Conservation (phyloP, 1,140 invertebrate genomes). For the Coptotermes formosanus region DNA sequence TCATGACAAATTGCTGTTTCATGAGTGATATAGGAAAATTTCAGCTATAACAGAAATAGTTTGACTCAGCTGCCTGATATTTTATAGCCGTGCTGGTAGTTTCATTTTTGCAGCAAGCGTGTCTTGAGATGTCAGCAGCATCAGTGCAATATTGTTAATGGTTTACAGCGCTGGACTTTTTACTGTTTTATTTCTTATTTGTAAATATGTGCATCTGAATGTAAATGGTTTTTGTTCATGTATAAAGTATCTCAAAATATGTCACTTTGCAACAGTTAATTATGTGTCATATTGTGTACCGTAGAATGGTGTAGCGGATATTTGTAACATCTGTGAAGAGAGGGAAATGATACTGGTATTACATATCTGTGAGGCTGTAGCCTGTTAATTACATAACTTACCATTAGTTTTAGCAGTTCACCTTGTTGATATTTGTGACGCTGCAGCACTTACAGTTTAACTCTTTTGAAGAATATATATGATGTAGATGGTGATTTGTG, state of each 20-base stretch:
- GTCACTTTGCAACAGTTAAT: neutral
- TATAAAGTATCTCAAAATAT: neutral
- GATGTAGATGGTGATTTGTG: too few species aligned
- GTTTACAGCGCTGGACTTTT: neutral
- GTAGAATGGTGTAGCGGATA: neutral
- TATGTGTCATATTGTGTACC: neutral
- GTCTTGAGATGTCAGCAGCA: neutral
- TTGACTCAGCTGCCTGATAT: neutral
- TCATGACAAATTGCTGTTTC: too few species aligned
- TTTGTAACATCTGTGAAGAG: too few species aligned
- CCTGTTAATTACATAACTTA: neutral
- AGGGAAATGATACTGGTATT: too few species aligned
- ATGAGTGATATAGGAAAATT: too few species aligned
- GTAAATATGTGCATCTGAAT: neutral
- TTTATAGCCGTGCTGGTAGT: neutral
- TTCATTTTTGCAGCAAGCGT: neutral
- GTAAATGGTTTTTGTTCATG: neutral
- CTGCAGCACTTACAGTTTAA: too few species aligned
- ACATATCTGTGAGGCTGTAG: neutral
- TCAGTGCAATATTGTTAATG: neutral
- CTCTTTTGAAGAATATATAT: too few species aligned
- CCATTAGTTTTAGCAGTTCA: too few species aligned
- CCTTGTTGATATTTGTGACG: too few species aligned
- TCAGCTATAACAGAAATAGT: neutral
- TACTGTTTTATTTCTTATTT: neutral